These are phyloP conservation scores for Globodera ellingtonae DNA, from an alignment of 1,140 invertebrate species.

Conservation along the genomic window DNA sequence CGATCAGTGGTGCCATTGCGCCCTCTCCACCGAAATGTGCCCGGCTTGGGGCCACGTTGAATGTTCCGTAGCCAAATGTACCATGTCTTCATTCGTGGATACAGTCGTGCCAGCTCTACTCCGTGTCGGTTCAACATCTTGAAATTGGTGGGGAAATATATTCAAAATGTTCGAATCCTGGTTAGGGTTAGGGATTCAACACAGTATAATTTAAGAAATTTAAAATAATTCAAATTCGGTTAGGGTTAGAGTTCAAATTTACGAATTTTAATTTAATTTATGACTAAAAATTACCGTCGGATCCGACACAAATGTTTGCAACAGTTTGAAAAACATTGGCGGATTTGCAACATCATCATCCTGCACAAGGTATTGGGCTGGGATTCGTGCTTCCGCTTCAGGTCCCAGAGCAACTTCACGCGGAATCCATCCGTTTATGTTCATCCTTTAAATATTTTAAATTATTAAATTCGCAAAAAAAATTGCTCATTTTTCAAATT, in stretches of 20 bases:
- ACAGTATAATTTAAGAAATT: too few species aligned
- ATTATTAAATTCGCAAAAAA: background rate
- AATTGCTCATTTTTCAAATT: too few species aligned
- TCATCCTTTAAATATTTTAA: slow-evolving; percentile 73
- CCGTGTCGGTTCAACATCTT: slow-evolving; percentile 62
- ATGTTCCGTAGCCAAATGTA: slow-evolving; percentile 93
- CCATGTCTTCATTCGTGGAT: slow-evolving; percentile 78
- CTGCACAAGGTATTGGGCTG: slow-evolving; percentile 92
- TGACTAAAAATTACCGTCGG: background rate
- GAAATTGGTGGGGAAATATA: slow-evolving; percentile 6
- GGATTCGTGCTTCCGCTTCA: slow-evolving; percentile 74
- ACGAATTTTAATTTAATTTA: background rate
- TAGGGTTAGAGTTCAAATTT: background rate
- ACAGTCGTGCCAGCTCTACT: slow-evolving; percentile 66
- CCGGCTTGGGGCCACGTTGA: slow-evolving; percentile 77
- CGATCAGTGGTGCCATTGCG: slow-evolving; percentile 75
- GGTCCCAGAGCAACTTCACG: slow-evolving; percentile 84
- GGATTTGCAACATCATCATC: slow-evolving; percentile 77
- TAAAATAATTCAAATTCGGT: too few species aligned
- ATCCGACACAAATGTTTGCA: slow-evolving; percentile 46
- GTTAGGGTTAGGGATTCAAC: too few species aligned
- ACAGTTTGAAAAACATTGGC: slow-evolving; percentile 59
- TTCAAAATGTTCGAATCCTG: too few species aligned
- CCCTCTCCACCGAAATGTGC: slow-evolving; percentile 75
- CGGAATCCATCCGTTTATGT: slow-evolving; percentile 96